Evolutionary conservation across 2,888 invertebrate genomes (phyloP), one percentile per base, ranked within the genome.

Genomic region (Zaprionus lineosus): DNA sequence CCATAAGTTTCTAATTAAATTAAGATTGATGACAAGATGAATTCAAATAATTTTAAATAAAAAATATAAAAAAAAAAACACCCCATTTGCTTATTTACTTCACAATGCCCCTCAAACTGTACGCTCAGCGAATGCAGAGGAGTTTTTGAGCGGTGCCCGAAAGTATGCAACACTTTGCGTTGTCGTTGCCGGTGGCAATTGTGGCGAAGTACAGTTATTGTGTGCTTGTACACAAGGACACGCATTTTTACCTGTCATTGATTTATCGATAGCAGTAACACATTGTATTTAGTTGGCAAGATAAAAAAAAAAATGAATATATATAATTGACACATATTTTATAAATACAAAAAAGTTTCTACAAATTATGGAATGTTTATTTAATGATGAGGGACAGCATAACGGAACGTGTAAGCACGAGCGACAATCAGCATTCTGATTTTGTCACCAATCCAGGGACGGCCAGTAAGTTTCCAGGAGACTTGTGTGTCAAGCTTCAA

Each of bases 331-430:
- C 44, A 65, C 65, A 65, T 41, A 21, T 28, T 33, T 14, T 11
- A 16, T 18, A 36, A 44, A 24, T 36, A 26, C 8, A 24, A 11
- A 29, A 39, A n/a, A n/a, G n/a, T n/a, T n/a, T n/a, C n/a, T n/a
- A 36, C 24, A 52, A 73, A 60, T 63, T 59, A 60, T 40, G 58
- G 51, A 60, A 37, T 36, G 33, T 48, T 41, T 57, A 46, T 39
- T 34, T 58, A 47, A 74, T 64, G 56, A 76, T 79, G 81, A 79
- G 61, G 71, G 67, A 44, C 59, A 70, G 53, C 55, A 67, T 58
- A 52, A 67, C 76, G 57, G 59, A 74, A 44, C 60, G 56, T 76
- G 59, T 76, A 48, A 67, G 68, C 57, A 46, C 59, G 29, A 61
- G 74, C 60, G 75, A 76, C 63, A 73, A 69, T 59, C 70, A 70